Evolutionary conservation across 1,140 invertebrate genomes (phyloP), one percentile per base, ranked within the genome.

Genomic region (Euura saliciscinereae): DNA sequence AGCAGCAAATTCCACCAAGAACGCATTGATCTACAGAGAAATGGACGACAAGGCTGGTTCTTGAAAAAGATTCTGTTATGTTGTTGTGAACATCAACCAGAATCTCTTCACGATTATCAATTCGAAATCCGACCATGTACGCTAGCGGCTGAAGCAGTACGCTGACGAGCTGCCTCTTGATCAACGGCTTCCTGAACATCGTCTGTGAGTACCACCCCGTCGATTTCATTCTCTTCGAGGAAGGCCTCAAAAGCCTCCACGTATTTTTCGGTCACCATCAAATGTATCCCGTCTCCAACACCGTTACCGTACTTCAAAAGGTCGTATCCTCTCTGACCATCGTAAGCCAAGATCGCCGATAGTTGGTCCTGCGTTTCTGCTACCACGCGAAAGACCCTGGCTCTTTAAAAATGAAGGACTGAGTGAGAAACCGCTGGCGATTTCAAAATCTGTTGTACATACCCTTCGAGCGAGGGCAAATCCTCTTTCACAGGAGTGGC

Each of bases 11-110:
- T 79, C 72, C 42, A 82, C 76, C 13, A 90, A 73, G 77, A 89
- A 90, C 4, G 72, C 71, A 66, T 83, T 80, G 46, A 90, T 89
- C 89, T 90, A 28, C 28, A 28, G 28, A 28, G 28, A 28, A 28
- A 28, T 28, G 0, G 28, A 28, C 28, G 28, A 28, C 28, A 28
- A 28, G 28, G 28, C 28, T 28, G 28, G 28, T 28, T 28, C 28
- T 28, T 28, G 28, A 28, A 28, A 28, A 28, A 28, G 28, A 28
- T 28, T 28, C 28, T 28, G 28, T 28, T 28, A 28, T 28, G 28
- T 28, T 28, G 28, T 28, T 28, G 28, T 28, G 28, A 28, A 28
- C 28, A 28, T 28, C 28, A 28, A 28, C 28, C 28, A 0, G 28
- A 28, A 28, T 28, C 28, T 28, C 28, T 28, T 28, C 28, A 28